Conservation (phyloP, 2,113 vertebrate species). For the Asarcornis scutulata region DNA sequence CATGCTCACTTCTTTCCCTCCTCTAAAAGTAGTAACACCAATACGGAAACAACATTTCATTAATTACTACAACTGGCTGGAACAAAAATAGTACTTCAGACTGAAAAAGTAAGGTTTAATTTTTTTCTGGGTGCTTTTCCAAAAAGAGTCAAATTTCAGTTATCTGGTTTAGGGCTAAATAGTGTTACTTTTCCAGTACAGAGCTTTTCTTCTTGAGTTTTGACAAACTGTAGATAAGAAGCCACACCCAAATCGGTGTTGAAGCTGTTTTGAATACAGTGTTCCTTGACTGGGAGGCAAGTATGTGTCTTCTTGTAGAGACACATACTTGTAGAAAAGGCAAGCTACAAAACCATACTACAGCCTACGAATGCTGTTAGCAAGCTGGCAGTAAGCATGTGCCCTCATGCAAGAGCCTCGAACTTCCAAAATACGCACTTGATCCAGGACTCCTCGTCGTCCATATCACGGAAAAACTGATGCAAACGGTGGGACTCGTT, state of each 20-base stretch:
- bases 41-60: background rate
- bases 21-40: background rate
- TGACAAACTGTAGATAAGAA: background rate
- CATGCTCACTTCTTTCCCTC: background rate
- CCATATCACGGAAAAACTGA: slow-evolving; percentile 98
- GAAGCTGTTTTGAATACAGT: background rate
- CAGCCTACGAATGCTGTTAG: background rate
- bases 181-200: background rate
- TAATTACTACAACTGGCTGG: background rate
- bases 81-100: background rate
- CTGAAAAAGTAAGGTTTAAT: background rate
- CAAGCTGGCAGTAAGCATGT: background rate
- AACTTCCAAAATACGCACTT: slow-evolving; percentile 80
- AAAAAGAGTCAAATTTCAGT: background rate
- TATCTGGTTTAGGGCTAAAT: background rate
- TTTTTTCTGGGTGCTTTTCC: background rate
- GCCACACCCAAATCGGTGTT: background rate
- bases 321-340: background rate
- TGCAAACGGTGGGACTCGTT: slow-evolving; percentile 97
- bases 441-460: slow-evolving; percentile 98
- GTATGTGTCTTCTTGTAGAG: background rate
- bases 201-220: background rate
- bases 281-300: background rate
- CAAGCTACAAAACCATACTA: background rate
- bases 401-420: accelerated